These are phyloP conservation scores for Ivindomyrus marchei DNA, from an alignment of 2,113 vertebrate genomes.

Conservation along the genomic window DNA sequence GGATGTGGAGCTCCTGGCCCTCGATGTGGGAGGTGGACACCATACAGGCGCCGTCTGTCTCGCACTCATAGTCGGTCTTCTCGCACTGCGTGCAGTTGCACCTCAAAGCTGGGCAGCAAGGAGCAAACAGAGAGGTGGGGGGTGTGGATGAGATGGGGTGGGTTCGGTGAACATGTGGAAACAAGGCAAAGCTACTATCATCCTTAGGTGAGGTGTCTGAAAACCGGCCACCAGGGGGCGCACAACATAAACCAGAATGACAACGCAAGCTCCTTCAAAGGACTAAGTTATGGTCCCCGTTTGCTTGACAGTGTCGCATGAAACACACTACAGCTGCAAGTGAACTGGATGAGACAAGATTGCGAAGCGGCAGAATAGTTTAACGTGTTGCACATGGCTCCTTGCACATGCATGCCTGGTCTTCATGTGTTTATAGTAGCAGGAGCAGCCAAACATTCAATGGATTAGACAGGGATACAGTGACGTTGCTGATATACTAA, in stretches of 20 bases:
- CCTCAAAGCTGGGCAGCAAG: slow-evolving; percentile 62
- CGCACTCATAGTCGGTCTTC: slow-evolving; percentile 76
- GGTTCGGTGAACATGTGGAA: background rate
- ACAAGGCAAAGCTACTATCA: background rate
- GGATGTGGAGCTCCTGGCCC: slow-evolving; percentile 68
- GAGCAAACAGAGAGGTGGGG: background rate
- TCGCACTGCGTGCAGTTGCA: slow-evolving; percentile 83
- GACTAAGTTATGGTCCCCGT: background rate
- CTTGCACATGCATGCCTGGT: background rate
- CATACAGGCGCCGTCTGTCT: slow-evolving; percentile 90
- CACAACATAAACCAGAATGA: background rate
- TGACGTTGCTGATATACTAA: background rate
- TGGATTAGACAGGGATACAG: background rate
- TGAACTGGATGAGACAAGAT: background rate
- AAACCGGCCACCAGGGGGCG: slow-evolving; percentile 20
- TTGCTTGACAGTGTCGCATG: background rate
- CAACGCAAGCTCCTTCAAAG: background rate
- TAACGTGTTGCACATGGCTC: background rate
- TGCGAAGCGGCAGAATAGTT: background rate
- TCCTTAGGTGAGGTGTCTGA: background rate
- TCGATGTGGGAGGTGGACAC: slow-evolving; percentile 80
- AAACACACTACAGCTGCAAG: slow-evolving; percentile 6
- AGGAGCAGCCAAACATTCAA: background rate
- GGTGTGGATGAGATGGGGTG: background rate
- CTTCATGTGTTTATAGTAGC: background rate